Evolutionary conservation across 2,113 vertebrate genomes (phyloP).

Genomic region (Anolis carolinensis): DNA sequence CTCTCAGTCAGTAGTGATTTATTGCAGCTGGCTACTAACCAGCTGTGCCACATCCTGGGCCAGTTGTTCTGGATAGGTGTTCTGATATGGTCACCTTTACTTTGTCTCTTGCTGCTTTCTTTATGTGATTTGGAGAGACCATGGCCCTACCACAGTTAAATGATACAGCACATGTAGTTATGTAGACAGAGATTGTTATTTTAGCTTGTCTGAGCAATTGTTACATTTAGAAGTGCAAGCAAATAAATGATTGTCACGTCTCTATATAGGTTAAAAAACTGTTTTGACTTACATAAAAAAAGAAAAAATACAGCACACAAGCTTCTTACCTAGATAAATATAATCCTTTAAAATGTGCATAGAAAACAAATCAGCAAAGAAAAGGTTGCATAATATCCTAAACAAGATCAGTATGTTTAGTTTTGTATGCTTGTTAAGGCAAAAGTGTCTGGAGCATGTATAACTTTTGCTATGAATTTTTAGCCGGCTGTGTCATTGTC

Average conservation of each 20-base stretch:
- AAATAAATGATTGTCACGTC: not conserved
- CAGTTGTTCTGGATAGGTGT: too few species aligned
- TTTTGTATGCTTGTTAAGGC: conserved; percentile 38
- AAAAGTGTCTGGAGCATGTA: conserved; percentile 12
- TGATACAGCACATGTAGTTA: not conserved
- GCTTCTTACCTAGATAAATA: not conserved
- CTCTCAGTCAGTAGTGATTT: too few species aligned
- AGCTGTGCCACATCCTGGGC: too few species aligned
- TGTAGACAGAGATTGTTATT: not conserved
- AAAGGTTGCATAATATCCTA: conserved; percentile 1
- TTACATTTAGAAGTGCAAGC: not conserved
- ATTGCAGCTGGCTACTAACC: too few species aligned
- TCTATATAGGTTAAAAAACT: too few species aligned
- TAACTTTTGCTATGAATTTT: conserved; percentile 39
- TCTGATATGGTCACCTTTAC: not conserved
- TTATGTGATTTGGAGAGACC: not conserved
- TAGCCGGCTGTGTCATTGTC: conserved; percentile 27
- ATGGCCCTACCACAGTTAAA: not conserved
- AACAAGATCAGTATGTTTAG: conserved; percentile 33
- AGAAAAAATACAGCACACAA: not conserved
- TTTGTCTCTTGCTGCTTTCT: not conserved
- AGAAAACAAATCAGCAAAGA: not conserved
- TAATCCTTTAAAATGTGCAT: not conserved
- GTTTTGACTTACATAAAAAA: not conserved
- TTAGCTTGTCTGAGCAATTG: not conserved